Evolutionary conservation across 2,113 vertebrate species (phyloP).

Genomic region (Ctenomys sociabilis): DNA sequence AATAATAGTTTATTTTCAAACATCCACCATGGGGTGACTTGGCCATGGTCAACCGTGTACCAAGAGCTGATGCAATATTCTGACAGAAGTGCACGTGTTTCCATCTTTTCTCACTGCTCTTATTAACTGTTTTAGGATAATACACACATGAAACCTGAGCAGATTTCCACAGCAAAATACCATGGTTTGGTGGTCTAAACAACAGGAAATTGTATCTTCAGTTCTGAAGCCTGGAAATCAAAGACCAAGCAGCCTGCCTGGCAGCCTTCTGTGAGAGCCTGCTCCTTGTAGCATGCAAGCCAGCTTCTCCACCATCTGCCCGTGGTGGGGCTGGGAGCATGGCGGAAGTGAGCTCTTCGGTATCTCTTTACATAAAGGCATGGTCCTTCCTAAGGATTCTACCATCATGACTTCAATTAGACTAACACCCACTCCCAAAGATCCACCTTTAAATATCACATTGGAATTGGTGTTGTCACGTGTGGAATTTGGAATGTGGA

Average conservation of each 20-base stretch:
- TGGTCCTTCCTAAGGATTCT: neutral
- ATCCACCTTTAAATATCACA: neutral
- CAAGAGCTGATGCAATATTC: neutral
- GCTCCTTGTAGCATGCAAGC: neutral
- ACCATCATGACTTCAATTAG: neutral
- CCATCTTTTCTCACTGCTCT: neutral
- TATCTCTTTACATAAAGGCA: neutral
- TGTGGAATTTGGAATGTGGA: neutral
- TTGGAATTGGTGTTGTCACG: neutral
- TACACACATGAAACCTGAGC: neutral
- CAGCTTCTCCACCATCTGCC: neutral
- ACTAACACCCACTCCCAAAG: neutral
- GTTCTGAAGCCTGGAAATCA: neutral
- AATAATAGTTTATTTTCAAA: slow-evolving; percentile 34
- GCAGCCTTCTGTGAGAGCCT: neutral
- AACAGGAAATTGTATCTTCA: neutral
- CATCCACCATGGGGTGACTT: neutral
- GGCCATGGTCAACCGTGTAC: neutral
- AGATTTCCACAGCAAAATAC: neutral
- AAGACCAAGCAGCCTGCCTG: neutral
- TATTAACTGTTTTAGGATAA: neutral
- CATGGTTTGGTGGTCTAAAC: neutral
- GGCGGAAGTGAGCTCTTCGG: neutral
- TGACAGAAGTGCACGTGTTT: neutral
- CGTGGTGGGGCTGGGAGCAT: rapidly evolving